Base-by-base conservation (phyloP, 2,888 invertebrate genomes). In the Oscheius myriophilus region DNA sequence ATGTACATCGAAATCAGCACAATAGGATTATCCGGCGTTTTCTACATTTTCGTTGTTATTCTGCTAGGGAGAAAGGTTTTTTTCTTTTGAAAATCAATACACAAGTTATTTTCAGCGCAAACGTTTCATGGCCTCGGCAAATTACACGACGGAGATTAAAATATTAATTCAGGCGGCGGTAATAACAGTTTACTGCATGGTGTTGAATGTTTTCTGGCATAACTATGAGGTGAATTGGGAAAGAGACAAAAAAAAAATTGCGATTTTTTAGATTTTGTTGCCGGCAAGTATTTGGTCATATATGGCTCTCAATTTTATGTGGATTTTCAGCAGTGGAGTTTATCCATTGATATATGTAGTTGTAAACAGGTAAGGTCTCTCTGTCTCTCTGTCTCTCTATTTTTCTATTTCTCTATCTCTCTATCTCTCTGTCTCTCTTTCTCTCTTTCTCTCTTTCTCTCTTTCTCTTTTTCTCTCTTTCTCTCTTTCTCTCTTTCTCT, bases 271-370 rank as follows among this genome's bases (percentile, higher is more conserved):
- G 77, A 65, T 66, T 46, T 66, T 82, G 46, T 70, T 82, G 1
- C 82, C 82, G 0, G 64, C 66, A 16, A 78, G 72, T 42, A 52
- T 79, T 11, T 71, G 76, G 69, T 76, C 79, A 23, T 82, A 79
- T 59, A 71, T 70, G 23, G 78, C 68, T 6, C 71, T 83, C 33
- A 83, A 83, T 57, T 80, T 82, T 43, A 82, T 83, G 82, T 83
- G 83, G 83, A 82, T 83, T 25, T 69, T 78, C 54, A 83, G 81
- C 57, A 73, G 77, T 53, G 83, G 80, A 43, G 76, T 83, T 12
- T 78, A 83, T 73, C 83, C 83, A 0, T 21, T 82, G 23, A 75
- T 83, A 33, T 83, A 82, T 46, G 76, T 81, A 33, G 72, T 78
- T 65, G 76, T 77, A 6, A 81, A 82, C 43, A 72, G 73, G 79